Evolutionary conservation across 2,797 vertebrate species (phyloP), one percentile per base, ranked within the genome.

Genomic region (Vespertilio murinus): DNA sequence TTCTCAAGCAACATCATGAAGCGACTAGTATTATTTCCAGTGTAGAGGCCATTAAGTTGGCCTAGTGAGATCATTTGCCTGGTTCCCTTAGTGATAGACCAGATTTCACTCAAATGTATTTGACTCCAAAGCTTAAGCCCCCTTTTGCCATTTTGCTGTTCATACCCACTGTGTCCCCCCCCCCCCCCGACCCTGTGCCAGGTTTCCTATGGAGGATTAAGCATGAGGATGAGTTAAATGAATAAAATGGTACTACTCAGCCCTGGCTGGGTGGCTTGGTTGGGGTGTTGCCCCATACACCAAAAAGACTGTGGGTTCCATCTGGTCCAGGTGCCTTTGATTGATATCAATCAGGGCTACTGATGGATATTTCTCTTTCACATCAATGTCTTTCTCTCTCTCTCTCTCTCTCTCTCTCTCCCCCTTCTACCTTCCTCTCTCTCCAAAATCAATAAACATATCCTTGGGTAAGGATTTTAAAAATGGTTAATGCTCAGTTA

Each of bases 101-200:
- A 54, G n/a, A 59, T 52, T 90, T 93, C 67, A 90, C 54, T 82
- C 73, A 49, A 4, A 89, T 47, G 77, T 80, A 22, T 90, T 84
- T 77, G 73, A 91, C 70, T 92, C 40, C 42, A 88, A 83, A 94
- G 22, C 65, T n/a, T 80, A 71, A 93, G 17, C 10, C 22, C 16
- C 23, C 20, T 79, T 70, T 71, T 86, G 18, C 59, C 75, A 70
- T 91, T 83, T 92, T 91, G 12, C 67, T 89, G 12, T 94, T 90
- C 54, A 75, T 80, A 3, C 4, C 59, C 2, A 30, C 59, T 61
- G 30, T 61, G n/a, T n/a, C n/a, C n/a, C n/a, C n/a, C n/a, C n/a
- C n/a, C 3, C n/a, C 33, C 13, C 30, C 2, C 17, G 20, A 73
- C 42, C 23, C 56, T 87, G 25, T 54, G 7, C 78, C n/a, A 35